Evolutionary conservation across 2,888 invertebrate species (phyloP).

Genomic region (Trichopria drosophilae): DNA sequence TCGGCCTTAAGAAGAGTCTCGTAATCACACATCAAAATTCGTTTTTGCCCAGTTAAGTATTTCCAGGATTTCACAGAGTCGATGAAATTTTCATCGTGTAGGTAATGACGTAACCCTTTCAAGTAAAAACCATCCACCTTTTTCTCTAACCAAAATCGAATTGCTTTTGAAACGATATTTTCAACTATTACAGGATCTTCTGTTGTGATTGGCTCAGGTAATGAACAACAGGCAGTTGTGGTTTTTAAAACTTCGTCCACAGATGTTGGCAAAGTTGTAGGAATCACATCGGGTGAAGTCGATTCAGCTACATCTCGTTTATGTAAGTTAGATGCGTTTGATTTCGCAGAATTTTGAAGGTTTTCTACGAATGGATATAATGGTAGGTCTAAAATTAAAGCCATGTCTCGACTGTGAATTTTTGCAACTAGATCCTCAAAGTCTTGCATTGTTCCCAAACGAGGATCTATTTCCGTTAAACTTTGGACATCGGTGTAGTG

Average conservation of each 20-base stretch:
- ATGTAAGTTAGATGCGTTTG: constrained; percentile 29
- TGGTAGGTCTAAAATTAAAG: constrained; percentile 78
- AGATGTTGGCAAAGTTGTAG: constrained; percentile 26
- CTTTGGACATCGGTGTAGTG: constrained; percentile 70
- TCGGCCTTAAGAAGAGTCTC: constrained; percentile 61
- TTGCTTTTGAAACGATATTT: constrained; percentile 62
- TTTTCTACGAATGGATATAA: constrained; percentile 62
- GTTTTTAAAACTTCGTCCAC: not conserved
- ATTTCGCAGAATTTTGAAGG: constrained; percentile 29
- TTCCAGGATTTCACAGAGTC: constrained; percentile 71
- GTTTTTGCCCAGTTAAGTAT: constrained; percentile 64
- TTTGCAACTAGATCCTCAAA: constrained; percentile 67
- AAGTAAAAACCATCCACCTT: constrained; percentile 90
- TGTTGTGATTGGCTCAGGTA: not conserved
- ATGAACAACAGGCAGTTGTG: not conserved
- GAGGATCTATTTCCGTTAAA: constrained; percentile 67
- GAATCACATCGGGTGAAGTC: constrained; percentile 29
- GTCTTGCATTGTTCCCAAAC: constrained; percentile 72
- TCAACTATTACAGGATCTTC: constrained; percentile 22
- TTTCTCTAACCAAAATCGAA: constrained; percentile 71
- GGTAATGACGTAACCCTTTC: constrained; percentile 73
- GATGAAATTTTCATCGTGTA: constrained; percentile 65
- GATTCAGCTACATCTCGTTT: constrained; percentile 37
- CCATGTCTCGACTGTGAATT: constrained; percentile 73
- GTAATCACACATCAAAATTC: constrained; percentile 71